phyloP scores from a whole-genome alignment of 2,113 vertebrate genomes.

The Heterocephalus glaber region DNA sequence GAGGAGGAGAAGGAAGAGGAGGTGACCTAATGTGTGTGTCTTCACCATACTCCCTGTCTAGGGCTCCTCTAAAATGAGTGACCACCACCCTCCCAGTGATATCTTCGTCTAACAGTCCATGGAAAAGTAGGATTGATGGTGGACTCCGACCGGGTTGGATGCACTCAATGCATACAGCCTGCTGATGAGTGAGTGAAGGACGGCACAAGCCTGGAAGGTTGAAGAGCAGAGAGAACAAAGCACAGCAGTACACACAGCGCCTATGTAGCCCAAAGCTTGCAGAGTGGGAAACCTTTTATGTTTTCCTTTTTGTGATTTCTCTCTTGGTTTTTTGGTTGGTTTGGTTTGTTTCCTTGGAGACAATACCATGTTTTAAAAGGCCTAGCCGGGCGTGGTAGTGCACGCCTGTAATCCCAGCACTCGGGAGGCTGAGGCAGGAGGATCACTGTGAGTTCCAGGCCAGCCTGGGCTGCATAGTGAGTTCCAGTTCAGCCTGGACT shows the following conservation, averaged over 20 bases:
- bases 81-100: neutral
- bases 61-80: neutral
- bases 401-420: neutral
- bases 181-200: neutral
- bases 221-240: neutral
- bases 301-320: neutral
- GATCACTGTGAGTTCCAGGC: neutral
- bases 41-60: neutral
- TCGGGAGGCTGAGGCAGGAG: neutral
- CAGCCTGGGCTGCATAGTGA: neutral
- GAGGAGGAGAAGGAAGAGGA: neutral
- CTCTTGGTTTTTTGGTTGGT: constrained; percentile 6
- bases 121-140: neutral
- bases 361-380: constrained; percentile 54
- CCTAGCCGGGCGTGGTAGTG: neutral
- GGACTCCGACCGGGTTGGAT: neutral
- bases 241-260: neutral
- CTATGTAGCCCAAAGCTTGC: neutral
- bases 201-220: neutral
- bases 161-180: neutral
- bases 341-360: constrained; percentile 49
- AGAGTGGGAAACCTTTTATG: constrained; percentile 30
- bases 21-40: neutral
- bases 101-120: neutral
- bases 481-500: neutral